phyloP scores from a whole-genome alignment of 2,113 vertebrate species.

The Amazona guildingii region DNA sequence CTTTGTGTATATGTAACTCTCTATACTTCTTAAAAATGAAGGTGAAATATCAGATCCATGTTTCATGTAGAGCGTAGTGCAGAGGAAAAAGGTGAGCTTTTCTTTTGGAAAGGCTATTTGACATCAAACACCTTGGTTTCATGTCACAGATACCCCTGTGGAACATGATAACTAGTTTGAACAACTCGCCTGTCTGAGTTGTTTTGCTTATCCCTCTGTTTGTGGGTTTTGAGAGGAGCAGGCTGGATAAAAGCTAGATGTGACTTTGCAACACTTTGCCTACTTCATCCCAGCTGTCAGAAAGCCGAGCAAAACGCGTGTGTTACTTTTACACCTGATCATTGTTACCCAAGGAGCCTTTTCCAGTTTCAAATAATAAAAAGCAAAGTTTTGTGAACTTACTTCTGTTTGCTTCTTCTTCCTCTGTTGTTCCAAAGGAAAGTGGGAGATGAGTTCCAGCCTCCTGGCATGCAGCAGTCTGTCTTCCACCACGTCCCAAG shows the following conservation, averaged over 20 bases:
- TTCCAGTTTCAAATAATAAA: slow-evolving; percentile 65
- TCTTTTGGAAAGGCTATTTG: not conserved
- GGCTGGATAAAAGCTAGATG: not conserved
- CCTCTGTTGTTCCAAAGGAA: not conserved
- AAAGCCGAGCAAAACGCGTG: not conserved
- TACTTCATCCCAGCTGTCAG: not conserved
- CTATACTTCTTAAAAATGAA: not conserved
- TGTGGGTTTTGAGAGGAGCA: not conserved
- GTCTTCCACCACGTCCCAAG: rapidly evolving
- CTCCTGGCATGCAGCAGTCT: not conserved
- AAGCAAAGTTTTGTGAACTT: slow-evolving; percentile 47
- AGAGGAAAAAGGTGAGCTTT: not conserved
- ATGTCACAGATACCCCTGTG: not conserved
- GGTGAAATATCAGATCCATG: not conserved
- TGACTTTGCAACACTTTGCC: not conserved
- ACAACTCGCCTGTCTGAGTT: not conserved
- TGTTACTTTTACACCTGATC: slow-evolving; percentile 50
- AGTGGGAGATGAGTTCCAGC: not conserved
- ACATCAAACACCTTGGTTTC: not conserved
- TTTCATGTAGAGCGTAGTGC: not conserved
- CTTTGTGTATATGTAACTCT: not conserved
- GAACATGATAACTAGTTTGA: rapidly evolving
- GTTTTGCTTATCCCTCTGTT: not conserved
- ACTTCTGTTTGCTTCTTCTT: not conserved
- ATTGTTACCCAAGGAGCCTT: slow-evolving; percentile 39